These are phyloP conservation scores for human DNA, from an alignment of 2,113 vertebrate species.

Conservation along the genomic window DNA sequence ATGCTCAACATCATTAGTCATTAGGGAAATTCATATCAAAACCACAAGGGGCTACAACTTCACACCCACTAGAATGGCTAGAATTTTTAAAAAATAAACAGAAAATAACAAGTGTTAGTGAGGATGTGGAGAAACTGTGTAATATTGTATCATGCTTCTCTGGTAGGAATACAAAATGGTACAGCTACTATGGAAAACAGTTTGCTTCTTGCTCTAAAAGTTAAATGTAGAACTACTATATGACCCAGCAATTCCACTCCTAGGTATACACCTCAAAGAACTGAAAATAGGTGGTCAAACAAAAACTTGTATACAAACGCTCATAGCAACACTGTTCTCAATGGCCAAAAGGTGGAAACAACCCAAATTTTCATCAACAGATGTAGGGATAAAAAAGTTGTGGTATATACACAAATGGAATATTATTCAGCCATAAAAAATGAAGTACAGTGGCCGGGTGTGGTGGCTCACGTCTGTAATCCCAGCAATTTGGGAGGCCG, in stretches of 20 bases:
- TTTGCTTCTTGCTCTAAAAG: neutral
- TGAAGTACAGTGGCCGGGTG: neutral
- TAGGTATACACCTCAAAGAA: neutral
- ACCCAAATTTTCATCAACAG: neutral
- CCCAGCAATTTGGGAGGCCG: no score
- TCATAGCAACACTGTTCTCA: neutral
- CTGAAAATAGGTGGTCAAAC: constrained; percentile 1
- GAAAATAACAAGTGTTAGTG: neutral
- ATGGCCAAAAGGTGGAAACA: neutral
- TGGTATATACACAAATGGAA: neutral
- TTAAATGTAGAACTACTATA: neutral
- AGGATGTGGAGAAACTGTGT: neutral
- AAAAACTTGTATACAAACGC: neutral
- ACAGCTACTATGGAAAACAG: neutral
- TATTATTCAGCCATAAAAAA: neutral
- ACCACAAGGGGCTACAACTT: neutral
- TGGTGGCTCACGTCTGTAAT: no score
- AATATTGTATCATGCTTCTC: neutral
- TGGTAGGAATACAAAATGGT: neutral
- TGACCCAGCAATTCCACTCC: neutral
- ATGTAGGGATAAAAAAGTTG: neutral
- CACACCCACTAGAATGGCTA: neutral
- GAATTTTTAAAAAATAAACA: neutral
- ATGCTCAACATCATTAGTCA: neutral
- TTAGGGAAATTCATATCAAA: constrained; percentile 19